Evolutionary conservation across 2,113 vertebrate genomes (phyloP).

Genomic region (Spermophilus dauricus): DNA sequence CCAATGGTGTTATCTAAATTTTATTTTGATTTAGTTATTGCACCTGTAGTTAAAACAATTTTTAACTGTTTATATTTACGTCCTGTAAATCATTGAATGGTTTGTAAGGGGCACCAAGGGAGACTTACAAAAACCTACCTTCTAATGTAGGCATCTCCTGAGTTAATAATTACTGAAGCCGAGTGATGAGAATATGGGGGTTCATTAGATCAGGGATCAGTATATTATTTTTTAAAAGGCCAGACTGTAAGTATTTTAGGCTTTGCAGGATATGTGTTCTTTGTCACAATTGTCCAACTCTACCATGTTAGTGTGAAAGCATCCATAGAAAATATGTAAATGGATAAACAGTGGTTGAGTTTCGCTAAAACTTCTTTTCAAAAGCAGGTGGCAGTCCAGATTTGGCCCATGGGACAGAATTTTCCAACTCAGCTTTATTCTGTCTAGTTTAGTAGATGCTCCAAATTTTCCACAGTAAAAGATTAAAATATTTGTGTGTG

Average conservation of each 20-base stretch:
- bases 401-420: background rate
- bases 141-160: background rate
- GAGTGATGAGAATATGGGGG: rapidly evolving
- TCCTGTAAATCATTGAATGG: background rate
- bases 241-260: background rate
- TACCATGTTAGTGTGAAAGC: background rate
- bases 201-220: background rate
- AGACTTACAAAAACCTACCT: background rate
- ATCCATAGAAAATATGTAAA: background rate
- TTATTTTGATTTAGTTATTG: background rate
- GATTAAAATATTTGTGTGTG: background rate
- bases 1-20: background rate
- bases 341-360: background rate
- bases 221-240: background rate
- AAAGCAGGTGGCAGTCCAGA: background rate
- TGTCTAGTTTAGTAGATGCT: background rate
- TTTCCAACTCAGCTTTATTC: background rate
- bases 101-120: background rate
- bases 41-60: background rate
- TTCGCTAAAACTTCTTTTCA: background rate
- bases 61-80: background rate
- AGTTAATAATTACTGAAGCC: background rate
- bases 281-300: background rate
- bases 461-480: conserved; percentile 17
- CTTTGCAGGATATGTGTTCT: background rate